Base-by-base conservation (phyloP, 2,888 invertebrate genomes). In the Pherbina coryleti region DNA sequence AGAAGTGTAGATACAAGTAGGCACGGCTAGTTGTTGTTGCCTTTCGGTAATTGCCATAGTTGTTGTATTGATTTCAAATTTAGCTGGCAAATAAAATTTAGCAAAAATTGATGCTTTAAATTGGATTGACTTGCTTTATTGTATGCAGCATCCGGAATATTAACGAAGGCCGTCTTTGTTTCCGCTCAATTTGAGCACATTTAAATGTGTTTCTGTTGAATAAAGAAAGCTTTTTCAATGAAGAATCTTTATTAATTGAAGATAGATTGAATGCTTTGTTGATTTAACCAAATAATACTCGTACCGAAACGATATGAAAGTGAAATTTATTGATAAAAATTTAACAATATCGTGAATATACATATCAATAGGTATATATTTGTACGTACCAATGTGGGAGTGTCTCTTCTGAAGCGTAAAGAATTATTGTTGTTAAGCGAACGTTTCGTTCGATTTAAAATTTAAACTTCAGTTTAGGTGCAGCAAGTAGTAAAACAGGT, bases 351-450 rank as follows among this genome's bases (percentile, higher is more conserved):
- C 17, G 37, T 67, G 19, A 66, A 67, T 19, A 67, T 14, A 34
- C 22, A 34, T 9, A 37, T 37, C 44, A 64, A 64, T 64, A 25
- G 34, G 22, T 37, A 34, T 11, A 67, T 37, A 22, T n/a, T 11
- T 60, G 14, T 25, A 11, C 11, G 14, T 25, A 31, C 17, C 34
- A 22, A 66, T 34, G 14, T 34, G 67, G 67, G 67, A 67, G 67
- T 19, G 67, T 44, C 37, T 67, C 67, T 67, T 31, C 22, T 37
- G 67, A 67, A 67, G 67, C 67, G 67, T 67, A 28, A 34, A 67
- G 60, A 67, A 34, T 67, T 67, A 67, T 67, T 67, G 44, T 66
- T 66, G 66, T 66, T 34, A 19, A 34, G 34, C 31, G 19, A 7
- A 55, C 37, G 31, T 66, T 67, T 67, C 22, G 44, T 37, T 19